phyloP scores from a whole-genome alignment of 2,797 vertebrate genomes.

The Zalophus californianus region DNA sequence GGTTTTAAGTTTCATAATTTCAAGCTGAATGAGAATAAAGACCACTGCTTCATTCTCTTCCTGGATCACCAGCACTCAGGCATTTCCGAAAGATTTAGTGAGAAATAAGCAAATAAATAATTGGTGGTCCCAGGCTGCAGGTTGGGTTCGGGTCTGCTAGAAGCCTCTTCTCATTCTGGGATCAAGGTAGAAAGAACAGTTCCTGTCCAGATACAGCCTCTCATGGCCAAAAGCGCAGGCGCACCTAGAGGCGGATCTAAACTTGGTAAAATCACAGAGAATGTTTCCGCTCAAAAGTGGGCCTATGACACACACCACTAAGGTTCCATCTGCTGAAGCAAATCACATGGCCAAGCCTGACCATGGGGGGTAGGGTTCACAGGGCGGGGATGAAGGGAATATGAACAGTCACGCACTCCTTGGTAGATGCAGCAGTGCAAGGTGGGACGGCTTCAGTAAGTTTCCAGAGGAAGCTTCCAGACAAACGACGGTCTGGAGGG shows the following conservation, averaged over 20 bases:
- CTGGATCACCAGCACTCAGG: too few species aligned
- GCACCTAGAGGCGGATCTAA: not conserved
- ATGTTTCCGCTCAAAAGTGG: not conserved
- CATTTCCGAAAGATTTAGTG: not conserved
- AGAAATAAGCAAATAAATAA: not conserved
- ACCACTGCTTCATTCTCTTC: not conserved
- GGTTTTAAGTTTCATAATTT: not conserved
- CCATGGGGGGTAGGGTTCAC: rapidly evolving
- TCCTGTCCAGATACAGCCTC: not conserved
- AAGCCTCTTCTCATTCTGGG: not conserved
- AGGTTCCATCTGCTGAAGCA: not conserved
- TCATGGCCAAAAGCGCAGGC: not conserved
- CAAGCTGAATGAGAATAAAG: not conserved
- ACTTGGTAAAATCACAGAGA: not conserved
- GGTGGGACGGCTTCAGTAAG: not conserved
- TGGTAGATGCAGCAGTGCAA: rapidly evolving
- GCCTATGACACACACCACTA: not conserved
- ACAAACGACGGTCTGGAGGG: not conserved
- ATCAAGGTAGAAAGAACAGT: not conserved
- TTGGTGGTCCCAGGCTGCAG: not conserved
- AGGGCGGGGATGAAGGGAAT: not conserved
- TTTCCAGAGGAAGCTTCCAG: not conserved
- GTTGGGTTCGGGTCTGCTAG: not conserved
- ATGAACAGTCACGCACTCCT: not conserved
- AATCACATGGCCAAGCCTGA: not conserved